Percentiles rank a stretch among this genome's conserved stretches.
Conservation (phyloP, 2,797 vertebrate genomes). For the Momotus momota region DNA sequence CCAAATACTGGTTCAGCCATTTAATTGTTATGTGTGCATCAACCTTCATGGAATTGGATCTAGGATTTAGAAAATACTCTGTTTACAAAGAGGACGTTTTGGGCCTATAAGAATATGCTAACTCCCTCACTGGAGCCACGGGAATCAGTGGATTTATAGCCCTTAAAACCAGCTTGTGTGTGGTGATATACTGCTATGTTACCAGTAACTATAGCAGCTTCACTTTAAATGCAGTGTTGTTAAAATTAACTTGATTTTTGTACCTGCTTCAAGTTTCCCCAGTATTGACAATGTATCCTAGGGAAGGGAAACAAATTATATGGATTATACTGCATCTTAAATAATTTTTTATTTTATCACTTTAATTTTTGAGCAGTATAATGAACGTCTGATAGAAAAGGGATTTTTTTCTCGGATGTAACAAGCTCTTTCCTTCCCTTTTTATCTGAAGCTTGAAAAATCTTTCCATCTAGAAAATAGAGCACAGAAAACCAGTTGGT, state of each 20-base stretch:
- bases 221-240: neutral
- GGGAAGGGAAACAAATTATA: neutral
- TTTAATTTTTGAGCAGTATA: neutral
- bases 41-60: neutral
- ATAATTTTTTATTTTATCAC: neutral
- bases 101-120: neutral
- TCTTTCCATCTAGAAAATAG: neutral
- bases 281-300: neutral
- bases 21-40: neutral
- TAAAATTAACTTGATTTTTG: neutral
- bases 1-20: neutral
- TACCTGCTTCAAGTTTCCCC: neutral
- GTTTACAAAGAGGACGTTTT: neutral
- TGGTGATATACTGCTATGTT: neutral
- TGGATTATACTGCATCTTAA: neutral
- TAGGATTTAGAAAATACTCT: neutral
- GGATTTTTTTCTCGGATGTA: neutral
- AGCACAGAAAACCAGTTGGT: neutral
- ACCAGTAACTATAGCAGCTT: neutral
- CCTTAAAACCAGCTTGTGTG: neutral
- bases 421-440: neutral
- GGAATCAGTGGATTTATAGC: neutral
- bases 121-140: neutral
- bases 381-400: neutral
- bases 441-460: neutral